phyloP scores from a whole-genome alignment of 2,113 vertebrate genomes.

The Sturnira hondurensis region DNA sequence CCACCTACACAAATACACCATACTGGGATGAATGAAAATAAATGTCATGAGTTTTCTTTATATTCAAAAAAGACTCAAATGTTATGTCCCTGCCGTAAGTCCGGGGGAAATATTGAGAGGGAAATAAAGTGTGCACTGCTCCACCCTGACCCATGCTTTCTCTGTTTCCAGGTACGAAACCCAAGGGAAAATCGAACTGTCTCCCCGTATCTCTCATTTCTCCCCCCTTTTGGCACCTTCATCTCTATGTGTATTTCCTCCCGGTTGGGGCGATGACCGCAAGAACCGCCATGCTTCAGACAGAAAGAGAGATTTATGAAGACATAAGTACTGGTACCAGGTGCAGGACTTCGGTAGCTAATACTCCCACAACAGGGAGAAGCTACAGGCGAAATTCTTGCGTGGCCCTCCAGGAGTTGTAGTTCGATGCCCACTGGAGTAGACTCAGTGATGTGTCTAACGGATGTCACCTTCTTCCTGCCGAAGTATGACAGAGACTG shows the following conservation, averaged over 20 bases:
- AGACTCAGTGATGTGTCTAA: neutral
- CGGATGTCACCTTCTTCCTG: neutral
- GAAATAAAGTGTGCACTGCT: neutral
- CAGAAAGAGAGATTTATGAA: fast-evolving
- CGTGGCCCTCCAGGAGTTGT: neutral
- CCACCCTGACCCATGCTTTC: neutral
- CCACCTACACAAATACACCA: neutral
- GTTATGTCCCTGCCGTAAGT: neutral
- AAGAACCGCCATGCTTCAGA: too few species aligned
- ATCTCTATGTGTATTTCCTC: neutral
- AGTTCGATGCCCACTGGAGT: neutral
- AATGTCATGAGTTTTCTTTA: neutral
- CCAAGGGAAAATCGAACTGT: neutral
- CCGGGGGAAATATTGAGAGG: too few species aligned
- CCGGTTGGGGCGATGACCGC: fast-evolving
- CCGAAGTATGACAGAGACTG: too few species aligned
- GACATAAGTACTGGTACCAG: fast-evolving
- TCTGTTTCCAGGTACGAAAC: neutral
- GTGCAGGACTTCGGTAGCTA: fast-evolving
- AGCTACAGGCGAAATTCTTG: fast-evolving
- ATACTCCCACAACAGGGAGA: fast-evolving
- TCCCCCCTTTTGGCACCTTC: neutral
- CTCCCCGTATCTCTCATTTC: neutral
- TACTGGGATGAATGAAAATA: neutral
- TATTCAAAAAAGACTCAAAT: neutral